Evolutionary conservation across 2,888 invertebrate genomes (phyloP), one percentile per base, ranked within the genome.

Genomic region (Nemotelus nigrinus): DNA sequence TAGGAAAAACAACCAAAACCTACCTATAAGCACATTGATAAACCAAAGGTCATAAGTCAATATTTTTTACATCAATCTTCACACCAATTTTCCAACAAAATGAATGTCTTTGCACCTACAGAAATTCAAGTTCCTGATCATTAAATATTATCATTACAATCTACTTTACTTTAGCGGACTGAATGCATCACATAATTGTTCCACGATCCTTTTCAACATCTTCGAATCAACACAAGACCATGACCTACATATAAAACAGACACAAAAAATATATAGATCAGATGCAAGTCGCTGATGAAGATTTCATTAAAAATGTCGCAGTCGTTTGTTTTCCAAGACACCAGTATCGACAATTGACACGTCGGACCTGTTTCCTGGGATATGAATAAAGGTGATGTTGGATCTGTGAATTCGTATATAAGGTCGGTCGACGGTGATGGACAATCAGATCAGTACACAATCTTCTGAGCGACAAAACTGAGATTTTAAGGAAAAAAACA

Each of bases 331-430:
- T n/a, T 65, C 39, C 10, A 47, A 44, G 47, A 47, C 65, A 63
- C 3, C 4, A 25, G 39, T 63, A 43, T 41, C 41, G 43, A 43
- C 63, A 50, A 50, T 7, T 41, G 8, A 5, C 63, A 63, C 43
- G 25, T 10, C 41, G n/a, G 57, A 71, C 71, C 71, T 44, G 71
- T 71, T 71, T 53, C 53, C 39, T 5, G 43, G 1, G 43, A 57
- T 57, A 10, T n/a, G 10, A 65, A 7, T 39, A 41, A 63, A 48
- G 43, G n/a, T 6, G 41, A 71, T 57, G 44, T 3, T 3, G 8
- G 44, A 57, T 25, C 25, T 25, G 25, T 25, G 25, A 25, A 25
- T 71, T 71, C 7, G 47, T 71, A 71, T 71, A 71, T 71, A 71
- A 71, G 44, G 2, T 43, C 53, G n/a, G n/a, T 8, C 41, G 2